Conservation (phyloP, 1,140 invertebrate genomes). For the Coptotermes formosanus region DNA sequence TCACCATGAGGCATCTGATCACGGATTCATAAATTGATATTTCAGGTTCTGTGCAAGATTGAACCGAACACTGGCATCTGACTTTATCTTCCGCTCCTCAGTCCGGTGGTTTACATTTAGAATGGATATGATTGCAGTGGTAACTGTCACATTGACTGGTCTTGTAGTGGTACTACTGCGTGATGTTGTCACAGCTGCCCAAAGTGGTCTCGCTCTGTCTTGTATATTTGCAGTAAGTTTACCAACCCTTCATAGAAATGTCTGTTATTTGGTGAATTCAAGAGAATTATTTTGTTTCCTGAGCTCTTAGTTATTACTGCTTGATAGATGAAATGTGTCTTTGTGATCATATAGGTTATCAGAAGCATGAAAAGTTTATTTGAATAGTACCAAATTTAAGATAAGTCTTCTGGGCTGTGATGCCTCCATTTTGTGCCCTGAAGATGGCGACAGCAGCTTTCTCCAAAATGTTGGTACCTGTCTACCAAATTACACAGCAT, state of each 20-base stretch:
- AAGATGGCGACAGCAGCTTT: no score
- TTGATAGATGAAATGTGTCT: no score
- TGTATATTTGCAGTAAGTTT: constrained; percentile 49
- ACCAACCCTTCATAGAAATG: not conserved
- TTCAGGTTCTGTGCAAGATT: constrained; percentile 40
- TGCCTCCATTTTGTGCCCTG: no score
- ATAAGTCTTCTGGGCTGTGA: no score
- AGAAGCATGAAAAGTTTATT: no score
- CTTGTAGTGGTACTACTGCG: constrained; percentile 51
- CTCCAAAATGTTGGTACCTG: no score
- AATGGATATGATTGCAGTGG: constrained; percentile 48
- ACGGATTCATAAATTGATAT: not conserved
- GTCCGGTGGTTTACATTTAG: constrained; percentile 50
- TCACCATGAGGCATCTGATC: no score
- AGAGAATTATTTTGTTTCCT: not conserved
- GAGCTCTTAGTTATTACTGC: no score
- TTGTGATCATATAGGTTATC: no score
- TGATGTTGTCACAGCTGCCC: constrained; percentile 47
- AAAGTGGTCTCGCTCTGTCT: constrained; percentile 55
- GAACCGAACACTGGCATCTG: constrained; percentile 41
- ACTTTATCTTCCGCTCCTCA: constrained; percentile 42
- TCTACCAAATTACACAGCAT: no score
- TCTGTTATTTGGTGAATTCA: not conserved
- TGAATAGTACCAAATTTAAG: no score
- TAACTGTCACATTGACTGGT: constrained; percentile 47